These are phyloP conservation scores for Lasaia peninsularis DNA, from an alignment of 1,140 invertebrate genomes.

Conservation along the genomic window DNA sequence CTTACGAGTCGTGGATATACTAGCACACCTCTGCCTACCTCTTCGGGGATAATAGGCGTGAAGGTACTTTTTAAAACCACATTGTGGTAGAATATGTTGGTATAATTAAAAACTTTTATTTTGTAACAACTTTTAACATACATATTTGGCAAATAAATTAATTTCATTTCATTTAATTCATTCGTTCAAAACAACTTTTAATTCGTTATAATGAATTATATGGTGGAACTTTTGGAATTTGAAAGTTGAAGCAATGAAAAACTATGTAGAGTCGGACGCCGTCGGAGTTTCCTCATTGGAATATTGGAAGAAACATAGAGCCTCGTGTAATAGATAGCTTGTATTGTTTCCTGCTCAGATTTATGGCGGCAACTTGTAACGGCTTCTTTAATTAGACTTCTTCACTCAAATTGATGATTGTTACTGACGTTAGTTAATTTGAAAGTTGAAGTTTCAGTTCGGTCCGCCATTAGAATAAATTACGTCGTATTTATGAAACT, in stretches of 20 bases:
- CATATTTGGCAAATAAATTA: no score
- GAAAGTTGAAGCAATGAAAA: slow-evolving; percentile 60
- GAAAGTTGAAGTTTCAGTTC: slow-evolving; percentile 40
- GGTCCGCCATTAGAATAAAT: slow-evolving; percentile 15
- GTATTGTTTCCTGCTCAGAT: slow-evolving; percentile 70
- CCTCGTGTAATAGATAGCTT: slow-evolving; percentile 64
- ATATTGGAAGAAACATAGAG: slow-evolving; percentile 68
- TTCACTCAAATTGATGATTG: slow-evolving; percentile 75
- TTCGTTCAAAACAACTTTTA: not conserved
- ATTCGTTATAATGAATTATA: slow-evolving; percentile 49
- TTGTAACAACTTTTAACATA: no score
- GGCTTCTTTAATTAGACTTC: slow-evolving; percentile 75
- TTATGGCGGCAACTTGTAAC: slow-evolving; percentile 76
- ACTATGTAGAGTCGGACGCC: slow-evolving; percentile 60
- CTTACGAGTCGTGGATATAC: no score
- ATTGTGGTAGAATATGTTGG: no score
- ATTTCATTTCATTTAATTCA: no score
- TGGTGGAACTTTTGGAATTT: slow-evolving; percentile 47
- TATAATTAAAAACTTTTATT: no score
- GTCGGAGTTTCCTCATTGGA: slow-evolving; percentile 65
- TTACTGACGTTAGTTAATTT: slow-evolving; percentile 64
- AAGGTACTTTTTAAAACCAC: no score
- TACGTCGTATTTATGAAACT: slow-evolving; percentile 5
- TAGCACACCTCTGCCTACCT: no score
- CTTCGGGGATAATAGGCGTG: no score